phyloP scores from a whole-genome alignment of 2,113 vertebrate genomes.

The Cettia cetti region DNA sequence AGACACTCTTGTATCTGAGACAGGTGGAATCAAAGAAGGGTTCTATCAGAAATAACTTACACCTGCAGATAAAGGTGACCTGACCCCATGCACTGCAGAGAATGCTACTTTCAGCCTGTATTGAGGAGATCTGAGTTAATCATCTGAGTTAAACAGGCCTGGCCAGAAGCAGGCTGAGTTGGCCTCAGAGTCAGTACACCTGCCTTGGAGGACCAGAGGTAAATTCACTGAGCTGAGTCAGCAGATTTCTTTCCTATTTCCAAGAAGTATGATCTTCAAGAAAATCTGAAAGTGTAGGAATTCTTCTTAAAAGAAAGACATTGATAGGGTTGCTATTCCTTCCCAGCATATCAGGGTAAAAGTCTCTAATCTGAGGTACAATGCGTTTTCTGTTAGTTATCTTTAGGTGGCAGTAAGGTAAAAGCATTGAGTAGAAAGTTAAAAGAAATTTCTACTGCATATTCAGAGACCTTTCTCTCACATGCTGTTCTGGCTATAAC shows the following conservation, averaged over 20 bases:
- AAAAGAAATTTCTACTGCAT: neutral
- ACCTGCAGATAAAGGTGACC: neutral
- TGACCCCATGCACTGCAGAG: neutral
- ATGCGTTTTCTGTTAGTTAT: conserved; percentile 32
- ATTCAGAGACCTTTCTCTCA: neutral
- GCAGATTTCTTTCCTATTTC: neutral
- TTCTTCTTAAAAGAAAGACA: neutral
- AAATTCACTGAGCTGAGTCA: neutral
- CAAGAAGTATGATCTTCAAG: neutral
- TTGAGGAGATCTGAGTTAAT: neutral
- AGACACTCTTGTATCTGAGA: neutral
- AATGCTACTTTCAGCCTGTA: neutral
- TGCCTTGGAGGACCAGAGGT: neutral
- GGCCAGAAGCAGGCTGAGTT: neutral
- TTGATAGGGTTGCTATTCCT: neutral
- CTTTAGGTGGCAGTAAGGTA: conserved; percentile 60
- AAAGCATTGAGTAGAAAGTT: neutral
- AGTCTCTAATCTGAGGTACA: neutral
- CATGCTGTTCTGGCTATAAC: neutral
- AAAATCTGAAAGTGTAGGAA: neutral
- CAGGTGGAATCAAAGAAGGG: neutral
- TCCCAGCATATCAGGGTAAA: neutral
- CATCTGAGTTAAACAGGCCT: neutral
- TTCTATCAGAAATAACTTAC: neutral
- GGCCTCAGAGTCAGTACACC: accelerated